phyloP scores from a whole-genome alignment of 1,140 invertebrate genomes.

The Ostrea denselamellosa region DNA sequence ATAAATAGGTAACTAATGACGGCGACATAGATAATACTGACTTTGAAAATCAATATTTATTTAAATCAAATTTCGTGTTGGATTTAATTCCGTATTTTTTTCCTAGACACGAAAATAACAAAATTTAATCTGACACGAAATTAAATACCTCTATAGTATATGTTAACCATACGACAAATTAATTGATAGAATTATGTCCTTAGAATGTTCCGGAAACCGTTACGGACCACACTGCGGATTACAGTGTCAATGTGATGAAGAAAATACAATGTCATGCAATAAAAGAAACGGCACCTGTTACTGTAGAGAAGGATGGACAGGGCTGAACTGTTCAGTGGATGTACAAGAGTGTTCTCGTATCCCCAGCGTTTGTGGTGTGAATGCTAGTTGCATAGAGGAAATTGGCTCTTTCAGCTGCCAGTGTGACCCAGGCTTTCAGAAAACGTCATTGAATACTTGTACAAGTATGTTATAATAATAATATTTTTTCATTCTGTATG shows the following conservation, averaged over 20 bases:
- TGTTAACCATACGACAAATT: no score
- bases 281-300: conserved; percentile 43
- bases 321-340: conserved; percentile 52
- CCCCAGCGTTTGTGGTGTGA: conserved; percentile 25
- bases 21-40: no score
- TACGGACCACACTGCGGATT: conserved; percentile 51
- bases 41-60: no score
- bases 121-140: no score
- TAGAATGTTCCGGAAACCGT: not conserved
- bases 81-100: no score
- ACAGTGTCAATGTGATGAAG: conserved; percentile 47
- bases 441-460: not conserved
- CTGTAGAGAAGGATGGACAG: conserved; percentile 58
- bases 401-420: conserved; percentile 52
- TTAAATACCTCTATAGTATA: no score
- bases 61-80: no score
- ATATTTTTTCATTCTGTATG: no score
- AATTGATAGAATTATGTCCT: not conserved
- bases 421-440: conserved; percentile 36
- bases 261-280: conserved; percentile 51
- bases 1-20: no score
- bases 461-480: not conserved
- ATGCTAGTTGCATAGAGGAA: conserved; percentile 46
- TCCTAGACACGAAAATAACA: no score
- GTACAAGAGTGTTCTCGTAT: conserved; percentile 55